These are phyloP conservation scores for Hydrozoanthus gracilis DNA, from an alignment of 92 coral and sea anemone genomes.

Conservation along the genomic window DNA sequence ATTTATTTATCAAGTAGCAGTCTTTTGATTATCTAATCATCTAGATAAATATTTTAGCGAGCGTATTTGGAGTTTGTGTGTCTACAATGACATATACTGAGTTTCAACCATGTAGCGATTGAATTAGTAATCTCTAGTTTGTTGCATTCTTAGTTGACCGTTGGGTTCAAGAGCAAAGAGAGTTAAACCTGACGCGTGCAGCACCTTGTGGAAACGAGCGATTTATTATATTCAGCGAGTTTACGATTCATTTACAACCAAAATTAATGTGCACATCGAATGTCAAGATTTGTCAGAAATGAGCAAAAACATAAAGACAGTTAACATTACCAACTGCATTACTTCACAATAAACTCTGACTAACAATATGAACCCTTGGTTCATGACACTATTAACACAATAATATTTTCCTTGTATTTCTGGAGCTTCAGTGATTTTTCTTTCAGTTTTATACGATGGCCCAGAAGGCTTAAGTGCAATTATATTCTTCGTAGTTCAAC, in stretches of 20 bases:
- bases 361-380: not conserved
- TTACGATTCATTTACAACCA: not conserved
- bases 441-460: not conserved
- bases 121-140: not conserved
- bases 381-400: not conserved
- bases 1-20: not conserved
- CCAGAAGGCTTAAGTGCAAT: not conserved
- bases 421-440: not conserved
- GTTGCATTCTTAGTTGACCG: not conserved
- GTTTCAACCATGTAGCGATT: not conserved
- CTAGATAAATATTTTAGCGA: not conserved
- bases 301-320: not conserved
- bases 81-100: not conserved
- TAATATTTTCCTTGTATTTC: not conserved
- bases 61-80: not conserved
- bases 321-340: not conserved
- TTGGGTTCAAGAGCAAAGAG: not conserved
- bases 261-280: not conserved
- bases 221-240: too few relatives aligned
- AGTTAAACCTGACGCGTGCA: too few relatives aligned
- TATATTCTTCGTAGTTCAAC: not conserved
- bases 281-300: not conserved
- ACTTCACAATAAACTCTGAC: not conserved
- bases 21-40: not conserved
- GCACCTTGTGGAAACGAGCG: not conserved